Evolutionary conservation across 23 tunicate genomes (phyloP).

Genomic region (Trididemnum nubilum): DNA sequence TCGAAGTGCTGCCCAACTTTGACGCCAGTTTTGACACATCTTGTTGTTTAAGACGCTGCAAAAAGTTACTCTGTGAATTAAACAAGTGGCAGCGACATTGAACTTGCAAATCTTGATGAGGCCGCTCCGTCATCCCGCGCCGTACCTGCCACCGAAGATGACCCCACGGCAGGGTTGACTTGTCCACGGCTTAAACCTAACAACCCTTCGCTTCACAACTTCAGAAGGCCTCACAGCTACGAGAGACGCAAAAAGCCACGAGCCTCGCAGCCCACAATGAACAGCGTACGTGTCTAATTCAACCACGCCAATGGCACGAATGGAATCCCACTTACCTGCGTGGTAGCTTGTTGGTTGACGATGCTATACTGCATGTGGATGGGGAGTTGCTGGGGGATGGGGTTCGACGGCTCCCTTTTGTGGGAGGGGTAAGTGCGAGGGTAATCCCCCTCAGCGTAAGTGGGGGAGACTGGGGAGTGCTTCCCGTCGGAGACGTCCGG

Average conservation of each 20-base stretch:
- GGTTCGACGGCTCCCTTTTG: conserved; percentile 40
- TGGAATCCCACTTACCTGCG: conserved; percentile 34
- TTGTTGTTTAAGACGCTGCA: conserved; percentile 34
- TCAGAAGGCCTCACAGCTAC: too few species aligned
- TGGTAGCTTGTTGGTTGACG: conserved; percentile 51
- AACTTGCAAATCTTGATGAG: background rate
- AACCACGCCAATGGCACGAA: background rate
- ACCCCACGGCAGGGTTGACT: too few species aligned
- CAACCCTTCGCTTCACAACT: too few species aligned
- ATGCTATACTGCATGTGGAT: conserved; percentile 84
- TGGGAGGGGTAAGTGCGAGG: conserved; percentile 69
- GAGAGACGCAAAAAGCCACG: too few species aligned
- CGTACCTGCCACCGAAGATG: too few species aligned
- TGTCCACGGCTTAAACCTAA: too few species aligned
- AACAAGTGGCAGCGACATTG: background rate
- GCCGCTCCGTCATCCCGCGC: too few species aligned
- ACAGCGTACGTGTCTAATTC: background rate
- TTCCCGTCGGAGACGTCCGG: background rate
- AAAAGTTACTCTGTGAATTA: background rate
- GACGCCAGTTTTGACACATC: conserved; percentile 20
- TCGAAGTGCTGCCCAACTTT: background rate
- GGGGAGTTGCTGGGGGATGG: conserved; percentile 42
- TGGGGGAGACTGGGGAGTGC: conserved; percentile 49
- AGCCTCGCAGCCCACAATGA: too few species aligned
- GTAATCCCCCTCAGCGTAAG: conserved; percentile 49